phyloP scores from a whole-genome alignment of 1,140 invertebrate genomes.

The Drusus annulatus region DNA sequence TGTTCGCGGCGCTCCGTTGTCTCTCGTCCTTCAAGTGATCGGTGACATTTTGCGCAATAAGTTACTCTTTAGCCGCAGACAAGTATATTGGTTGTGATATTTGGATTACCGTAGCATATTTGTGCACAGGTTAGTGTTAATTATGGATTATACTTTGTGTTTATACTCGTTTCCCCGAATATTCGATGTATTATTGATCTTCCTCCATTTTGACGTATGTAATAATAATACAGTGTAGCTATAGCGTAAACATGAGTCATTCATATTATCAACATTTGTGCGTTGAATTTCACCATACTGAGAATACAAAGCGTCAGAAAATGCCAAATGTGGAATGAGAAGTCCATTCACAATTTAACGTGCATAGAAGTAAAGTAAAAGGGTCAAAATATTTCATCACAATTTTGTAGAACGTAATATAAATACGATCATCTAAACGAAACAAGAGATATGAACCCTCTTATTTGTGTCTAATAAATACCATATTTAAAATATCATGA shows the following conservation, averaged over 20 bases:
- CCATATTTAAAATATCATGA: too few relatives aligned
- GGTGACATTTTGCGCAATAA: slow-evolving; percentile 18
- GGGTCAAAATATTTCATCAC: too few relatives aligned
- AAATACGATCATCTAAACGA: too few relatives aligned
- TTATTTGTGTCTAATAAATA: too few relatives aligned
- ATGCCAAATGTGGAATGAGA: too few relatives aligned
- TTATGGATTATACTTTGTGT: too few relatives aligned
- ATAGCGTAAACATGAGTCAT: slow-evolving; percentile 38
- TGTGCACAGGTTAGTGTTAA: slow-evolving; percentile 6
- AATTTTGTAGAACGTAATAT: too few relatives aligned
- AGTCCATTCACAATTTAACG: too few relatives aligned
- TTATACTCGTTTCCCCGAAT: slow-evolving; percentile 3
- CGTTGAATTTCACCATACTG: neutral
- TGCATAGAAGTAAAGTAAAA: too few relatives aligned
- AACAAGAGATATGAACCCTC: too few relatives aligned
- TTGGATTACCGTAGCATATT: neutral
- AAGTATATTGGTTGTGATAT: slow-evolving; percentile 1
- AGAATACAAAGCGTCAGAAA: neutral
- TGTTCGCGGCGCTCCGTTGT: neutral
- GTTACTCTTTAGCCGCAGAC: neutral
- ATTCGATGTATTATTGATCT: slow-evolving; percentile 33
- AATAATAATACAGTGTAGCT: too few relatives aligned
- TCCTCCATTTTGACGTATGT: slow-evolving; percentile 33
- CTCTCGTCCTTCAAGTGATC: neutral
- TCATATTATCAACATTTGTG: neutral